Conservation (phyloP, 2,888 invertebrate genomes). For the Drosophila dives region DNA sequence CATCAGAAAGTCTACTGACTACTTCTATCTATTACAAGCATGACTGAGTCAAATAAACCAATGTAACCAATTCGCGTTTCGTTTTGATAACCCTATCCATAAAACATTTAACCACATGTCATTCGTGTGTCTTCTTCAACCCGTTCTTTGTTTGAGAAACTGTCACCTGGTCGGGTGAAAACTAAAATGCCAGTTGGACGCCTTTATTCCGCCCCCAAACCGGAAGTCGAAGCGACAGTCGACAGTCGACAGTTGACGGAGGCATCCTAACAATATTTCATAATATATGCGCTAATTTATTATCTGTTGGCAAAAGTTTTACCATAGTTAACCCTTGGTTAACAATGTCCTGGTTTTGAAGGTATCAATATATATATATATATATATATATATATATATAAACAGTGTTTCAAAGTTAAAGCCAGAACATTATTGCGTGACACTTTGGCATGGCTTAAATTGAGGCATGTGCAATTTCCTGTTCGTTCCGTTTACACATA, state of each 20-base stretch:
- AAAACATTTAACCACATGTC: constrained; percentile 60
- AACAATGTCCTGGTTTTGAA: constrained; percentile 29
- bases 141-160: constrained; percentile 73
- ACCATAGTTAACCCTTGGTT: constrained; percentile 67
- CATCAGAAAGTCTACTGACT: constrained; percentile 53
- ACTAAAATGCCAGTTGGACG: constrained; percentile 64
- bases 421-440: constrained; percentile 45
- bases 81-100: constrained; percentile 38
- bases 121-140: constrained; percentile 58
- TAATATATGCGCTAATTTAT: constrained; percentile 81
- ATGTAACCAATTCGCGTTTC: constrained; percentile 27
- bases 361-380: constrained; percentile 13
- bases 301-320: constrained; percentile 80
- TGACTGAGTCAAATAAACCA: constrained; percentile 59
- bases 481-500: not conserved
- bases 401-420: constrained; percentile 17
- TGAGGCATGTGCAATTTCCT: not conserved
- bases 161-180: constrained; percentile 65
- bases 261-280: constrained; percentile 74
- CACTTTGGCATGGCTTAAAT: constrained; percentile 21
- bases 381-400: not conserved
- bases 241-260: constrained; percentile 55
- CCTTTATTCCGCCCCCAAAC: constrained; percentile 14
- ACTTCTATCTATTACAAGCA: constrained; percentile 38
- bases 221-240: constrained; percentile 50